Percentiles rank a stretch among this genome's conserved stretches.
Conservation (phyloP, 1,140 invertebrate species). For the Caenorhabditis briggsae region DNA sequence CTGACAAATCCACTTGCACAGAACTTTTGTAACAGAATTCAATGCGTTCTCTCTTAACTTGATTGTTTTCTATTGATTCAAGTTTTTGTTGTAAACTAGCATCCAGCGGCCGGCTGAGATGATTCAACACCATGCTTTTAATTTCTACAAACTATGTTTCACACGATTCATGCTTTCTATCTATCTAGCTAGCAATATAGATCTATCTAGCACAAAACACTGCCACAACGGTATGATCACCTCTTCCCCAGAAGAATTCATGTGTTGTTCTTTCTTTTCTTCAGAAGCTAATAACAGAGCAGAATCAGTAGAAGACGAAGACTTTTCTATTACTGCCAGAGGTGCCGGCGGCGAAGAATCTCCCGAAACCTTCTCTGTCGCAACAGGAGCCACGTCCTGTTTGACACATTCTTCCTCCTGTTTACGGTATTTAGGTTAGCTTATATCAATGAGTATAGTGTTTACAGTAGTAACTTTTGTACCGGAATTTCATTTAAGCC, state of each 20-base stretch:
- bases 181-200: background rate
- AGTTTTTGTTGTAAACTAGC: too few species aligned
- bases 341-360: slow-evolving; percentile 27
- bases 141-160: background rate
- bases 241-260: background rate
- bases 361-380: background rate
- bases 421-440: background rate
- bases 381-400: background rate
- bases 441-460: background rate
- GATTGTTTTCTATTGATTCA: too few species aligned
- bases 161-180: background rate
- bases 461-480: too few species aligned
- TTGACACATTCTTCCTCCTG: slow-evolving; percentile 6
- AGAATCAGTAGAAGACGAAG: slow-evolving; percentile 3
- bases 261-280: slow-evolving; percentile 18
- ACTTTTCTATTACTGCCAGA: slow-evolving; percentile 16
- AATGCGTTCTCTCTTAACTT: too few species aligned
- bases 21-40: too few species aligned
- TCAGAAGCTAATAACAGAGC: slow-evolving; percentile 16
- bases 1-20: too few species aligned
- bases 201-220: slow-evolving; percentile 37
- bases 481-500: background rate
- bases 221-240: slow-evolving; percentile 31
- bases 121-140: background rate
- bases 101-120: too few species aligned